Conservation (phyloP, 2,797 vertebrate species). For the Todus mexicanus region DNA sequence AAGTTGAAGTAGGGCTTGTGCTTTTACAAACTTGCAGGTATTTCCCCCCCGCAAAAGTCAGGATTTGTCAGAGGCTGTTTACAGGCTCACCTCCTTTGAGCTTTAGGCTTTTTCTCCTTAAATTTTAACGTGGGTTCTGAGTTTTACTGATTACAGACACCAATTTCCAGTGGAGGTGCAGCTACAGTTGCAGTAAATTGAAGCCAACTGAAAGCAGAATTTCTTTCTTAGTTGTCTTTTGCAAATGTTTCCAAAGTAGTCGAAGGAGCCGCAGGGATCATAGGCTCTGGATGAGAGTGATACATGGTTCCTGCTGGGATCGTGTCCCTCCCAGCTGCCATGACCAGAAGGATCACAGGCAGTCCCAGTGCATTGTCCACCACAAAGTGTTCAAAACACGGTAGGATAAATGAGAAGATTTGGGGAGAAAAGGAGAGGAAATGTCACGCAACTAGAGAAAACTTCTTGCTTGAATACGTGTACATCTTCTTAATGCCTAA, state of each 20-base stretch:
- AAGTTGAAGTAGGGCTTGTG: neutral
- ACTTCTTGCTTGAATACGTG: accelerated
- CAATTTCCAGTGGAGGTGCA: neutral
- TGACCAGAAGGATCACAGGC: neutral
- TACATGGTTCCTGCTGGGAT: neutral
- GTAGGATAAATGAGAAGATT: neutral
- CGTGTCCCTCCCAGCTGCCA: accelerated
- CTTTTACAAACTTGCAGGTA: neutral
- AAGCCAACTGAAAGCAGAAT: neutral
- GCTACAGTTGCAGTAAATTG: neutral
- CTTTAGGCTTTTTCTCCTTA: neutral
- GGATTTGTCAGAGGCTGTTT: neutral
- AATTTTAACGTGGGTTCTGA: neutral
- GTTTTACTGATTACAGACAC: neutral
- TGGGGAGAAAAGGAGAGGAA: neutral
- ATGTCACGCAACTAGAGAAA: neutral
- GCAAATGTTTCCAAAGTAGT: neutral
- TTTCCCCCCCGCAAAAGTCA: neutral
- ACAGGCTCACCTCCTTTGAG: accelerated
- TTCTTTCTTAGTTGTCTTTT: neutral
- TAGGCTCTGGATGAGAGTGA: neutral
- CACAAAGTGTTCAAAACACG: neutral
- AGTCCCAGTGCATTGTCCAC: neutral
- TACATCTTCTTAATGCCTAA: neutral
- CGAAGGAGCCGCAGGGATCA: accelerated